These are phyloP conservation scores for Narcine bancroftii DNA, from an alignment of 2,113 vertebrate genomes.

Conservation along the genomic window DNA sequence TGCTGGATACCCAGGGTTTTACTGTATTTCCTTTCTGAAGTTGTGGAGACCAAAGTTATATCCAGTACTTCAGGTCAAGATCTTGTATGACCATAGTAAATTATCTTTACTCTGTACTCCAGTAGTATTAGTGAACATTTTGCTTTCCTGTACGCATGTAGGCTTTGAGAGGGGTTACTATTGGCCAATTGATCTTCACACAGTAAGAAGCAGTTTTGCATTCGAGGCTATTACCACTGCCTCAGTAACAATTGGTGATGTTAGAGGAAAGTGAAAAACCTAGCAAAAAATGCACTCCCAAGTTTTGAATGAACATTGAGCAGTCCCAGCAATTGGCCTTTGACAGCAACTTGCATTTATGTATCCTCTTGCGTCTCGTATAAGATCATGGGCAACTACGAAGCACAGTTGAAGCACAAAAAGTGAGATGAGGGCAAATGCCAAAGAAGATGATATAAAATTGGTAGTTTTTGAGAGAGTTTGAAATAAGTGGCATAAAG, in stretches of 20 bases:
- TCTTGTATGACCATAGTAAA: no score
- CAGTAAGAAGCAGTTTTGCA: not conserved
- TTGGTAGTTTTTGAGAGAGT: not conserved
- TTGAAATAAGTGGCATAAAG: not conserved
- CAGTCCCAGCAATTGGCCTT: not conserved
- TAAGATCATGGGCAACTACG: not conserved
- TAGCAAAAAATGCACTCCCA: not conserved
- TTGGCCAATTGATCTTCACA: not conserved
- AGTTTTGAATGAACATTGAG: not conserved
- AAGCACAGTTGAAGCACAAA: not conserved
- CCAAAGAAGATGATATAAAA: not conserved
- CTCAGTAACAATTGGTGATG: not conserved
- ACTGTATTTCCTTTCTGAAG: no score
- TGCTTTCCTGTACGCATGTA: not conserved
- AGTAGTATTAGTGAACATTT: no score
- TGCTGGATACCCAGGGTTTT: no score
- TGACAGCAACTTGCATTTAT: not conserved
- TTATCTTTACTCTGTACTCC: no score
- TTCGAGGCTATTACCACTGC: not conserved
- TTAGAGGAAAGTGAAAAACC: no score
- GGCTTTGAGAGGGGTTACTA: not conserved
- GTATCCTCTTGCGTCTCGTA: not conserved
- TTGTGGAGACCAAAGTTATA: no score
- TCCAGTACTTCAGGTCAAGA: no score
- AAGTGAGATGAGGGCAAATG: not conserved